phyloP scores from a whole-genome alignment of 2,797 vertebrate genomes.

The Chloroceryle amazona region DNA sequence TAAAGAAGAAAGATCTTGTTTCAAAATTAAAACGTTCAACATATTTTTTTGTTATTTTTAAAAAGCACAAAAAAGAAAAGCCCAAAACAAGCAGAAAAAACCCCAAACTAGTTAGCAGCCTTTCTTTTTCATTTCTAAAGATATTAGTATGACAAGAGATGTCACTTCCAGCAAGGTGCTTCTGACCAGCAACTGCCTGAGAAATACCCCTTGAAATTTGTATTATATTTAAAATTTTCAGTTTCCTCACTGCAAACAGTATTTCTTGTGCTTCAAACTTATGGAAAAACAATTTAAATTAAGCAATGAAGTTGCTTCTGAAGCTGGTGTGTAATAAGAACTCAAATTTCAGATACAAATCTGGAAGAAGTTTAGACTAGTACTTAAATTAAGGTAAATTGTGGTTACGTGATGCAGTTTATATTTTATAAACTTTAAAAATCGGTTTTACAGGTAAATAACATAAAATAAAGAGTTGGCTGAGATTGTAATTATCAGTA shows the following conservation, averaged over 20 bases:
- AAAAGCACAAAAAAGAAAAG: not conserved
- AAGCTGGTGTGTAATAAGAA: not conserved
- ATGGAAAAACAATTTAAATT: not conserved
- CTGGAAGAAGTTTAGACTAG: not conserved
- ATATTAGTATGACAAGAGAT: not conserved
- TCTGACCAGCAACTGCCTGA: not conserved
- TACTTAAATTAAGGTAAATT: not conserved
- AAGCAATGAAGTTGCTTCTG: not conserved
- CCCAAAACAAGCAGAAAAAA: not conserved
- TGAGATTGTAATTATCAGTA: not conserved
- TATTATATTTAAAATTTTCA: conserved; percentile 4
- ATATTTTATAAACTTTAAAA: not conserved
- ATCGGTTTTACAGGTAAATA: not conserved
- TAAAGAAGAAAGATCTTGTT: conserved; percentile 70
- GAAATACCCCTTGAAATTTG: conserved; percentile 6
- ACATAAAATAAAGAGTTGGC: not conserved
- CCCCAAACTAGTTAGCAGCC: not conserved
- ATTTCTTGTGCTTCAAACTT: conserved; percentile 7
- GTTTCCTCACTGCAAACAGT: conserved; percentile 4
- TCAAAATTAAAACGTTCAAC: conserved; percentile 63
- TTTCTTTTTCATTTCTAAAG: not conserved
- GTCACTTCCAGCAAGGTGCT: not conserved
- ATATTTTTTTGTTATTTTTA: conserved; percentile 28
- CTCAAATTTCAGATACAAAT: not conserved
- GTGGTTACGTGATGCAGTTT: not conserved